Percentiles rank a stretch among this genome's conserved stretches.
Conservation (phyloP, 1,140 invertebrate genomes). For the Heliconius hermathena region DNA sequence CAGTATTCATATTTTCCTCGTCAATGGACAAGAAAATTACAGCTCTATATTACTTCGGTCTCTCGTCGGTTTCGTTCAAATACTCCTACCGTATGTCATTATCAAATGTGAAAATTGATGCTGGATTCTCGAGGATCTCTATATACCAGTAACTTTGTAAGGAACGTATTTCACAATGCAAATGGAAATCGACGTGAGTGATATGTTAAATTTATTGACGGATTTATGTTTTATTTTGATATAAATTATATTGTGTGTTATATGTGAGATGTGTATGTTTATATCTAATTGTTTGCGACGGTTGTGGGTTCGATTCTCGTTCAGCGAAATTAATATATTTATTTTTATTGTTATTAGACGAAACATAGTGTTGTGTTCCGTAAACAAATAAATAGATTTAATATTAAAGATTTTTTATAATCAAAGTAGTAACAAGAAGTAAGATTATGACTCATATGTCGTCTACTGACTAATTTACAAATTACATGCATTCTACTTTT, state of each 20-base stretch:
- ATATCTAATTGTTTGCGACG: no score
- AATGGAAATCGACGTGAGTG: neutral
- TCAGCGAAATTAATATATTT: no score
- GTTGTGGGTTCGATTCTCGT: no score
- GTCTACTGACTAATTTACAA: neutral
- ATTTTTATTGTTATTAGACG: no score
- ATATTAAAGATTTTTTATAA: neutral
- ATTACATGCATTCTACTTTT: neutral
- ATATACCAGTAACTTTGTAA: neutral
- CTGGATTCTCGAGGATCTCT: neutral
- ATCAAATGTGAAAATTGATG: constrained; percentile 21
- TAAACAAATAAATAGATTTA: neutral
- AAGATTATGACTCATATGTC: neutral
- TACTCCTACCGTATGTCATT: constrained; percentile 12
- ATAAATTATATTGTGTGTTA: neutral
- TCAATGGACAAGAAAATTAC: constrained; percentile 43
- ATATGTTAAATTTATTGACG: neutral
- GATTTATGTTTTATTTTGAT: neutral
- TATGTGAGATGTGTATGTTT: no score
- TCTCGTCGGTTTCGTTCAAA: constrained; percentile 24
- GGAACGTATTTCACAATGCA: constrained; percentile 12
- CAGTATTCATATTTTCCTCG: constrained; percentile 42
- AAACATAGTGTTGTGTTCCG: no score
- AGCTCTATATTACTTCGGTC: constrained; percentile 33
- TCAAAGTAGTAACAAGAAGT: neutral